Base-by-base conservation (phyloP, 1,140 invertebrate genomes). In the Arion vulgaris region DNA sequence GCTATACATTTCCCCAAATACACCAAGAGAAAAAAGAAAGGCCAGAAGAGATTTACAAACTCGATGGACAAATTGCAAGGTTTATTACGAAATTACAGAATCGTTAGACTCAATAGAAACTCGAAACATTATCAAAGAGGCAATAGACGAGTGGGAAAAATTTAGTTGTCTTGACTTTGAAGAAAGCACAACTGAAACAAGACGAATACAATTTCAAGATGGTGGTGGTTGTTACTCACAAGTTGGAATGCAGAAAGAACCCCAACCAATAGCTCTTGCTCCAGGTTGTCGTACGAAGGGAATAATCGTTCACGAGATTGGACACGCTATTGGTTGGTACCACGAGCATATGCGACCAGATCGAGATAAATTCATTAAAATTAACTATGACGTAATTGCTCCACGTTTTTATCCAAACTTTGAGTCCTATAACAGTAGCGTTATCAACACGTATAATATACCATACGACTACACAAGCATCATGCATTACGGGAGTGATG, bases 301-400 rank as follows among this genome's bases (percentile, higher is more conserved):
- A 5, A 77, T 88, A 34, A 82, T 90, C 36, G 39, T 88, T 0
- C 93, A 94, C 82, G 93, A 94, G 86, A 89, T 94, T 28, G 93
- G 93, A 0, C 93, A 94, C 86, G 89, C 93, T 0, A 87, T 94
- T 23, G 93, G 93, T 19, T 91, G 93, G 83, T 88, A 91, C 73
- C 94, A 96, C 87, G 95, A 95, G 85, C 95, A 96, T 86, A 94
- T 94, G 85, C 91, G 94, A n/a, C 90, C 93, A 13, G 94, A 96
- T 90, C 91, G 95, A 51, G 95, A 96, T 86, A 88, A 94, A 0
- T 95, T 93, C 87, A 93, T 96, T 19, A 90, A 86, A 2, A 94
- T 96, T 53, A 89, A 94, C 66, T 95, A 94, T 92, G 89, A 94
- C 2, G 95, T 95, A 85, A 96, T 96, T 28, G 89, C 93, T 28